Evolutionary conservation across 2,113 vertebrate species (phyloP), one percentile per base, ranked within the genome.

Genomic region (Anthoscopus minutus): DNA sequence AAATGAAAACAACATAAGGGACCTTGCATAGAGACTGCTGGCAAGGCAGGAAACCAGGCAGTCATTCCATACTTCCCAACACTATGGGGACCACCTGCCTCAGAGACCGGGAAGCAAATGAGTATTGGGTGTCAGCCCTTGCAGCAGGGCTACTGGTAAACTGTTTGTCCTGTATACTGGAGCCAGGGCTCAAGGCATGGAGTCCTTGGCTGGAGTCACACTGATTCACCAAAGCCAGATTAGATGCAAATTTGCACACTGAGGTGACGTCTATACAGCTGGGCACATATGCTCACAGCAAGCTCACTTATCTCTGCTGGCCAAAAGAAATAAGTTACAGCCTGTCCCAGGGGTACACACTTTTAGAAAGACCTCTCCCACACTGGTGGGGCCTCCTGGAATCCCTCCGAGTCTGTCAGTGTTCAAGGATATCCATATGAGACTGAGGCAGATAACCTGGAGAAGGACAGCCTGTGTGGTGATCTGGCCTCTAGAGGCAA

Each of bases 141-240:
- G 28, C 19, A 66, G 23, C 51, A 73, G n/a, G 5, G 23, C n/a
- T 86, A 3, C 1, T 11, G 53, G 23, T 4, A 3, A 77, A 50
- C 0, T 2, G 38, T 2, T 71, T 38, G 47, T 8, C 40, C 24
- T 11, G 6, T 1, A 2, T 2, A 0, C 58, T 66, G 78, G 64
- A 81, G 42, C n/a, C 2, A 1, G 16, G 31, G 58, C 7, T 7
- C 25, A 71, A 62, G 19, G 6, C 23, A 1, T 1, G 0, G 50
- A 61, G 27, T 37, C 64, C 33, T 73, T 90, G 86, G 60, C 79
- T 82, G 61, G 10, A 72, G 67, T 30, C 76, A 72, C 1, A 4
- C 25, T 82, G 54, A 27, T 10, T 58, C 13, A 1, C 33, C 4
- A 7, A 60, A 86, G 47, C 25, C 65, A 89, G 69, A 87, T 86